These are phyloP conservation scores for Andinoacara biseriatus DNA, from an alignment of 2,113 vertebrate genomes.

Conservation along the genomic window DNA sequence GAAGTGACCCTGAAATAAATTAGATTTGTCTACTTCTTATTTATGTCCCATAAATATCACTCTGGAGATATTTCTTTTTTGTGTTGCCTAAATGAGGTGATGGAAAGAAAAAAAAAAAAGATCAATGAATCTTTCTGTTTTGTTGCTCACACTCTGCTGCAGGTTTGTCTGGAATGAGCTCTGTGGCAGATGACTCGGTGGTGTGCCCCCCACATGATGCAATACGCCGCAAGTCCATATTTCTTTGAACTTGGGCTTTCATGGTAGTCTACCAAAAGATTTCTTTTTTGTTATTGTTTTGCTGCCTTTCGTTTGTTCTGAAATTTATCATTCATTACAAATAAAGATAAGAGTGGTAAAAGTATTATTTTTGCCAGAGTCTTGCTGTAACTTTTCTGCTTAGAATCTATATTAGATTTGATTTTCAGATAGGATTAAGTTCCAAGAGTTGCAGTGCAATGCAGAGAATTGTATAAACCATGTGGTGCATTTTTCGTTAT, in stretches of 20 bases:
- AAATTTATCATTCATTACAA: slow-evolving; percentile 48
- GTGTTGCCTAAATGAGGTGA: slow-evolving; percentile 55
- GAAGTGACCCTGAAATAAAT: slow-evolving; percentile 68
- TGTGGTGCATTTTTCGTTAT: slow-evolving; percentile 6
- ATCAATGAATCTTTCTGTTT: slow-evolving; percentile 60
- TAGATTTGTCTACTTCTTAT: slow-evolving; percentile 60
- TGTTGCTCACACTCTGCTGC: slow-evolving; percentile 39
- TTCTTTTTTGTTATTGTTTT: slow-evolving; percentile 70
- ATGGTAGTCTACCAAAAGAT: slow-evolving; percentile 76
- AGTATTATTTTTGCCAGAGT: background rate
- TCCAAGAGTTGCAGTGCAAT: background rate
- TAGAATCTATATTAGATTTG: slow-evolving; percentile 21
- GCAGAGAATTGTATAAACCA: slow-evolving; percentile 16
- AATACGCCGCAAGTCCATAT: slow-evolving; percentile 77
- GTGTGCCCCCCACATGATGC: slow-evolving; percentile 79
- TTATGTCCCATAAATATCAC: slow-evolving; percentile 55
- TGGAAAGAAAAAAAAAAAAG: slow-evolving; percentile 25
- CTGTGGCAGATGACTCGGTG: slow-evolving; percentile 66
- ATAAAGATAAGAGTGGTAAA: slow-evolving; percentile 38
- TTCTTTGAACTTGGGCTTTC: slow-evolving; percentile 81
- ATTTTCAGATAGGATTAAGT: slow-evolving; percentile 9
- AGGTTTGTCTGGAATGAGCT: slow-evolving; percentile 66
- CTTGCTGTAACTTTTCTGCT: slow-evolving; percentile 15
- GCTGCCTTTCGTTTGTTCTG: slow-evolving; percentile 47
- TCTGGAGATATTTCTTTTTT: background rate